A percentile compares a stretch with the other conserved stretches of the same genome.
Conservation (phyloP, 2,888 invertebrate genomes). For the Andrena marginata region DNA sequence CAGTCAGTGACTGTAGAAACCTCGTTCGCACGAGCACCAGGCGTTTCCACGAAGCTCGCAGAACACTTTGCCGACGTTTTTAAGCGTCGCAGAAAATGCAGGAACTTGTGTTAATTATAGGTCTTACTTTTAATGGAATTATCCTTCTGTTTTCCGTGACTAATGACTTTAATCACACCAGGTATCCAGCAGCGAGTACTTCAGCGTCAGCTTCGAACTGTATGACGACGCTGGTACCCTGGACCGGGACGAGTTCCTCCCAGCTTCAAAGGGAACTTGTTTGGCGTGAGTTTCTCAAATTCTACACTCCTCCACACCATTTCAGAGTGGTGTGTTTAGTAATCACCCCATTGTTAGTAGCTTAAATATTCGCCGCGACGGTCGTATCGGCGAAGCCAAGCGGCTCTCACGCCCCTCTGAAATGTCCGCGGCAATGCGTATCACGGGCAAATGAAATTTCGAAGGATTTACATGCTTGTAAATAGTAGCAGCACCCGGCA, state of each 20-base stretch:
- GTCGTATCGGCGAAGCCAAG: background rate
- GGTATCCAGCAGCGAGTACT: conserved; percentile 91
- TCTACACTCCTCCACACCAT: background rate
- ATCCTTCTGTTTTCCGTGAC: background rate
- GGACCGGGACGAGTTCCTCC: conserved; percentile 88
- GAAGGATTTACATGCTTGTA: conserved; percentile 39
- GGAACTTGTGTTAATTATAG: too few species aligned
- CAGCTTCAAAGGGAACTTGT: conserved; percentile 88
- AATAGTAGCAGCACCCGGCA: conserved; percentile 25
- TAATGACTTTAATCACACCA: conserved; percentile 74
- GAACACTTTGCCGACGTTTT: background rate
- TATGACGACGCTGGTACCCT: conserved; percentile 86
- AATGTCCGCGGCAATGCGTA: conserved; percentile 5
- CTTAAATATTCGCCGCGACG: background rate
- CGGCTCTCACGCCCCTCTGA: background rate
- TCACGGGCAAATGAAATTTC: conserved; percentile 41
- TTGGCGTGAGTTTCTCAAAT: conserved; percentile 87
- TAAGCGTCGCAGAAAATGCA: too few species aligned
- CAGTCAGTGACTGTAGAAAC: background rate
- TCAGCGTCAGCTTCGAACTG: conserved; percentile 90
- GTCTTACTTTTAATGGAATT: background rate
- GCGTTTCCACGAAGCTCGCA: background rate
- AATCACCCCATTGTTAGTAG: background rate
- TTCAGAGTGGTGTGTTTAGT: background rate
- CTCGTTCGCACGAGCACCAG: background rate